Evolutionary conservation across 2,113 vertebrate species (phyloP).

Genomic region (Neolamprologus variostigma): DNA sequence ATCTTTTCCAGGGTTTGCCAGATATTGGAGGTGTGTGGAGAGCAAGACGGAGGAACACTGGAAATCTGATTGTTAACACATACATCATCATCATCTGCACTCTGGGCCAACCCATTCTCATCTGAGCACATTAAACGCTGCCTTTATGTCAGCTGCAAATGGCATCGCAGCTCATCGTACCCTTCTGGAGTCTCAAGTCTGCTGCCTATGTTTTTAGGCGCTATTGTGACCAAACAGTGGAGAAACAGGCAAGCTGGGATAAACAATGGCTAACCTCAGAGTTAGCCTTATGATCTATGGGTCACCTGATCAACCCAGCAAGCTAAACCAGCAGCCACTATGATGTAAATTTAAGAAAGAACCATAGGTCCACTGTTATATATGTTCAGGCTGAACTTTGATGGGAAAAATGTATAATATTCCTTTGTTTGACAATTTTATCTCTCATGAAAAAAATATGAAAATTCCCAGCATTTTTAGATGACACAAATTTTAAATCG

Average conservation of each 20-base stretch:
- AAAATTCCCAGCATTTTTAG: background rate
- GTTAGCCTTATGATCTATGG: background rate
- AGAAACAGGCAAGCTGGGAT: background rate
- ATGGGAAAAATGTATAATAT: background rate
- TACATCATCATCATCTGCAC: background rate
- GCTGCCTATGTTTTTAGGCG: background rate
- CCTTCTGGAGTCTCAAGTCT: background rate
- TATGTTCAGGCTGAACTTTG: background rate
- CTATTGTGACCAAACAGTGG: background rate
- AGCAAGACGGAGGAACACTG: background rate
- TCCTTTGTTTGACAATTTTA: background rate
- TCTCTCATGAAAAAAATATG: background rate
- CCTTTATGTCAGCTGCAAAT: background rate
- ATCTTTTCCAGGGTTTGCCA: background rate
- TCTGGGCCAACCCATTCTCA: background rate
- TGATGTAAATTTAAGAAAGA: background rate
- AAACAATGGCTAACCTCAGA: background rate
- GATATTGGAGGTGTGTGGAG: background rate
- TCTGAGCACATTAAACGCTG: background rate
- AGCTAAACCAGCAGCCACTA: background rate
- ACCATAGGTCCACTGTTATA: background rate
- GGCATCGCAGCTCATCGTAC: background rate
- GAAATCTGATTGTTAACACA: background rate
- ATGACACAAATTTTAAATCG: background rate
- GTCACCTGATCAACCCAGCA: background rate